Evolutionary conservation across 2,797 vertebrate species (phyloP), one percentile per base, ranked within the genome.

Genomic region (Thaleichthys pacificus): DNA sequence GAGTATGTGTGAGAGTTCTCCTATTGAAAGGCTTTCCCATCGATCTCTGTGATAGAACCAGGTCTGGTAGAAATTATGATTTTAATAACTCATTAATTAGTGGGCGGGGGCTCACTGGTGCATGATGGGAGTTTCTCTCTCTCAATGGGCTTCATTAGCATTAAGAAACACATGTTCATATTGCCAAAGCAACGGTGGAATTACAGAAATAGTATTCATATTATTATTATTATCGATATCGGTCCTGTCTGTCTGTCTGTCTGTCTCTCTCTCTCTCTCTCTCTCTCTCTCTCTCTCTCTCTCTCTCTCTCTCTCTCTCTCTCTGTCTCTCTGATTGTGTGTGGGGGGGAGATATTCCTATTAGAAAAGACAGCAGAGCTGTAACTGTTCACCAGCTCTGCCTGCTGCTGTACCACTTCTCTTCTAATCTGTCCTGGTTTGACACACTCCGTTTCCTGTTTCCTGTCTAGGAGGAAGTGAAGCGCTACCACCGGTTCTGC

Each of bases 71-170:
- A 89, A 90, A 86, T 89, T 74, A 87, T 80, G 63, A 86, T 88
- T 90, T 89, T 87, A 89, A 91, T 88, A 88, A 84, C 80, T 86
- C 87, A 85, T 86, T 82, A 89, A 85, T 90, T 89, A 88, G 85
- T 80, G 71, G 68, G 77, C 66, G 76, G 71, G 70, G 79, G 63
- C 71, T 72, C 75, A 81, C 64, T 78, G 63, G 72, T 63, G 49
- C 66, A 49, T 67, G 26, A 60, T 56, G 38, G 38, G 38, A 1
- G 3, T 72, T 66, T 15, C 58, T 61, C 58, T 60, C 58, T 26
- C 58, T 60, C 22, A 24, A 24, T 24, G 22, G 22, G 22, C 22
- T 24, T 24, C 1, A 24, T 24, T 24, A 24, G 22, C 22, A 24
- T 24, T 24, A 24, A 24, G 22, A 24, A 24, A 24, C 22, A 24